Percentiles rank a stretch among this genome's conserved stretches.
Evolutionary conservation across 2,797 vertebrate genomes (phyloP).

Genomic region (Phrynocephalus forsythii): DNA sequence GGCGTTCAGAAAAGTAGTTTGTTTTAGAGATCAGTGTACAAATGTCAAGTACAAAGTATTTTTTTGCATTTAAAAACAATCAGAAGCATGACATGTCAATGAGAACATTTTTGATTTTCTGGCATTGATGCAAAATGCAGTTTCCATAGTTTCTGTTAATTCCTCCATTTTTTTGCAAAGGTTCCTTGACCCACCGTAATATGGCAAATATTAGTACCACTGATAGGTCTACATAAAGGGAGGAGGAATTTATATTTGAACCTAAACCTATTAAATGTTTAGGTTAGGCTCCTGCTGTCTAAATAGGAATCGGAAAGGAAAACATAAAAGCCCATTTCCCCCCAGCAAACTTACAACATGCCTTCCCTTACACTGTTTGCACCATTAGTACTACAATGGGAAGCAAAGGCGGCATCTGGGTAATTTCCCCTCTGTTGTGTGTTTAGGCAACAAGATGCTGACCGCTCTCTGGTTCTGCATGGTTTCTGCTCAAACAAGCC

Average conservation of each 20-base stretch:
- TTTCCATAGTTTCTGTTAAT: conserved; percentile 38
- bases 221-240: conserved; percentile 12
- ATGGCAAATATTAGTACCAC: background rate
- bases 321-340: no score
- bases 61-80: conserved; percentile 60
- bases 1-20: conserved; percentile 22
- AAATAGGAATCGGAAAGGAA: no score
- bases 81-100: conserved; percentile 46
- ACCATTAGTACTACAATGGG: no score
- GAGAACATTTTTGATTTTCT: conserved; percentile 40
- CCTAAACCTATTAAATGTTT: conserved; percentile 49
- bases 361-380: no score
- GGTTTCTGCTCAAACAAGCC: background rate
- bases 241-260: conserved; percentile 43
- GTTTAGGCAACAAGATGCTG: no score
- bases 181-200: background rate
- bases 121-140: conserved; percentile 41
- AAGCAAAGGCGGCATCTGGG: no score
- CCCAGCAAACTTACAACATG: no score
- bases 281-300: conserved; percentile 37
- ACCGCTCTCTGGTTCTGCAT: conserved; percentile 44
- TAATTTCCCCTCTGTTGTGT: no score
- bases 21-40: conserved; percentile 22
- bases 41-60: conserved; percentile 66
- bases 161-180: conserved; percentile 30